A percentile compares a stretch with the other conserved stretches of the same genome.
These are phyloP conservation scores for Scylla paramamosain DNA, from an alignment of 1,140 invertebrate species.

Conservation along the genomic window DNA sequence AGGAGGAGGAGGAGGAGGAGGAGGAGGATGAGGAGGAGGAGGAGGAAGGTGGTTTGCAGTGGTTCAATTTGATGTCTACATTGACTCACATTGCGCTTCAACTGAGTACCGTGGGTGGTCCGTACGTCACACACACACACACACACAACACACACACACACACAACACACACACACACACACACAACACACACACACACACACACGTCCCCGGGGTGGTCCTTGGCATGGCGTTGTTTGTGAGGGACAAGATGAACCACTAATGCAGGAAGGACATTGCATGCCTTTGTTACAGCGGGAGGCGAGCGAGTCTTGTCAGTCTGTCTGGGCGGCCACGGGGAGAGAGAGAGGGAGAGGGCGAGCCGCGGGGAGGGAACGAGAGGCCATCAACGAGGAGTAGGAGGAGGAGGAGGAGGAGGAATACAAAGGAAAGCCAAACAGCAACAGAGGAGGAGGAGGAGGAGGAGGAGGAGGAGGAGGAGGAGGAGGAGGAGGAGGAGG, in stretches of 20 bases:
- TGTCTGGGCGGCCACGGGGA: background rate
- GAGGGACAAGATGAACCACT: background rate
- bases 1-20: background rate
- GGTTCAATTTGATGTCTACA: conserved; percentile 13
- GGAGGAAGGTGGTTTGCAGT: background rate
- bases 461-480: too few species aligned
- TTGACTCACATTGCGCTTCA: background rate
- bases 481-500: too few species aligned
- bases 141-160: background rate
- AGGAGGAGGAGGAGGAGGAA: too few species aligned
- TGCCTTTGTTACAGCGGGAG: background rate
- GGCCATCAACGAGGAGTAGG: too few species aligned
- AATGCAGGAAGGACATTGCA: background rate
- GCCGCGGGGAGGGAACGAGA: background rate
- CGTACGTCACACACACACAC: background rate
- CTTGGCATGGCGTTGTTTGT: background rate
- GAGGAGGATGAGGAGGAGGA: background rate
- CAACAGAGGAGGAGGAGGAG: too few species aligned
- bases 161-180: conserved; percentile 16
- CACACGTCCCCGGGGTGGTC: background rate
- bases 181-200: conserved; percentile 11
- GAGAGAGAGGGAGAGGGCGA: background rate
- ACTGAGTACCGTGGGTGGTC: background rate
- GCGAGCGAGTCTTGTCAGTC: background rate
- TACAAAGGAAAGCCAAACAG: too few species aligned